Evolutionary conservation across 1,140 invertebrate species (phyloP).

Genomic region (Nomia melanderi): DNA sequence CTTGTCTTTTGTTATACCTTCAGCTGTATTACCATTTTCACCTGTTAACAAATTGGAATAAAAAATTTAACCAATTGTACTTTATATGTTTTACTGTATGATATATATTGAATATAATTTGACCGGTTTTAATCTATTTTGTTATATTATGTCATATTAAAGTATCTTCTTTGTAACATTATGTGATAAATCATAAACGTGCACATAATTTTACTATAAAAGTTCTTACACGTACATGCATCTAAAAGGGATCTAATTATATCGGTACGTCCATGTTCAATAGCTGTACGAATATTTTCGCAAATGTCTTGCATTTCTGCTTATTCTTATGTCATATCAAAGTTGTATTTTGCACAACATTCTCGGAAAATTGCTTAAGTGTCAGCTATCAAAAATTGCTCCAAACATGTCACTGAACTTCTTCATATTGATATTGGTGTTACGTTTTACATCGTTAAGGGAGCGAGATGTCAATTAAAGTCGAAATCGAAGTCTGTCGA

Average conservation of each 20-base stretch:
- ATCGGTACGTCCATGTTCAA: constrained; percentile 84
- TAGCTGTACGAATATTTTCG: constrained; percentile 82
- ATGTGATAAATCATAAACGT: constrained; percentile 22
- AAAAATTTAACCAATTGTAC: neutral
- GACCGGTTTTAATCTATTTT: neutral
- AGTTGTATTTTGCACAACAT: constrained; percentile 38
- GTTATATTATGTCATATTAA: neutral
- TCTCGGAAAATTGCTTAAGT: constrained; percentile 12
- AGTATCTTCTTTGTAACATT: neutral
- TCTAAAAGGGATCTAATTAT: constrained; percentile 83
- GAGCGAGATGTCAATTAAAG: constrained; percentile 7
- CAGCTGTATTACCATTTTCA: constrained; percentile 70
- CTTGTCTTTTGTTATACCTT: constrained; percentile 79
- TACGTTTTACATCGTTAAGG: constrained; percentile 3
- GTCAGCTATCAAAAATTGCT: constrained; percentile 41
- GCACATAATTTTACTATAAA: constrained; percentile 40
- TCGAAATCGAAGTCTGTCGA: constrained; percentile 2
- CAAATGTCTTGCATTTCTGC: constrained; percentile 79
- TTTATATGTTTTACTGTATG: neutral
- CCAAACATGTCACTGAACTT: constrained; percentile 29
- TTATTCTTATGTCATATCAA: constrained; percentile 36
- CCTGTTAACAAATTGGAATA: constrained; percentile 51
- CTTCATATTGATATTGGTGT: constrained; percentile 9
- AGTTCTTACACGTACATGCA: constrained; percentile 81
- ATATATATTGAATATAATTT: neutral